Evolutionary conservation across 2,797 vertebrate species (phyloP).

Genomic region (Cyprinodon diabolis): DNA sequence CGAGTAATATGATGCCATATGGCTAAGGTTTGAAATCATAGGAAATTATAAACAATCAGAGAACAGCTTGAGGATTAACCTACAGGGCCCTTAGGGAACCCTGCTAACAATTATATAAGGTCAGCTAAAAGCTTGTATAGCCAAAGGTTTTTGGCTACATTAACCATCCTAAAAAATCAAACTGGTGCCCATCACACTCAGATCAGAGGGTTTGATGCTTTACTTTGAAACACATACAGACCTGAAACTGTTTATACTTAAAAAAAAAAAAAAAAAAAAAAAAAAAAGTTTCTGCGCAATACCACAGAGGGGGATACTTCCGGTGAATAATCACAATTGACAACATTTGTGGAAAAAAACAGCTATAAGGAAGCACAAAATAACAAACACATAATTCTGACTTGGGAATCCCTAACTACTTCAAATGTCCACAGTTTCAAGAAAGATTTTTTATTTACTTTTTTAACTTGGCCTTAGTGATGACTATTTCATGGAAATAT

Average conservation of each 20-base stretch:
- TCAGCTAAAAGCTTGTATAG: not conserved
- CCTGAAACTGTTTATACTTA: not conserved
- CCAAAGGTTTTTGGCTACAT: not conserved
- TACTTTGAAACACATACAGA: not conserved
- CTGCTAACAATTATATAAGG: not conserved
- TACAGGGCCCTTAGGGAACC: not conserved
- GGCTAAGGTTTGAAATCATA: not conserved
- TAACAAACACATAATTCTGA: not conserved
- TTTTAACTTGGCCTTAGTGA: not conserved
- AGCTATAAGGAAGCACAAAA: not conserved
- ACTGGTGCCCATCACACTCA: not conserved
- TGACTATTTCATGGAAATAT: conserved; percentile 31
- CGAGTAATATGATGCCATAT: not conserved
- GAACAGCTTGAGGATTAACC: not conserved
- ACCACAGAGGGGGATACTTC: not conserved
- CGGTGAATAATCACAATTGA: not conserved
- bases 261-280: too few species aligned
- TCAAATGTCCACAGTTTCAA: not conserved
- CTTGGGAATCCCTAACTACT: not conserved
- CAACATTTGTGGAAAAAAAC: not conserved
- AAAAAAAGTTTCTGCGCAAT: not conserved
- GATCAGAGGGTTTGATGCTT: not conserved
- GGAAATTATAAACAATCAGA: not conserved
- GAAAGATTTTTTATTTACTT: not conserved
- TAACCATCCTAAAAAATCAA: not conserved